Evolutionary conservation across 2,888 invertebrate species (phyloP), one percentile per base, ranked within the genome.

Genomic region (Dendrolimus houi): DNA sequence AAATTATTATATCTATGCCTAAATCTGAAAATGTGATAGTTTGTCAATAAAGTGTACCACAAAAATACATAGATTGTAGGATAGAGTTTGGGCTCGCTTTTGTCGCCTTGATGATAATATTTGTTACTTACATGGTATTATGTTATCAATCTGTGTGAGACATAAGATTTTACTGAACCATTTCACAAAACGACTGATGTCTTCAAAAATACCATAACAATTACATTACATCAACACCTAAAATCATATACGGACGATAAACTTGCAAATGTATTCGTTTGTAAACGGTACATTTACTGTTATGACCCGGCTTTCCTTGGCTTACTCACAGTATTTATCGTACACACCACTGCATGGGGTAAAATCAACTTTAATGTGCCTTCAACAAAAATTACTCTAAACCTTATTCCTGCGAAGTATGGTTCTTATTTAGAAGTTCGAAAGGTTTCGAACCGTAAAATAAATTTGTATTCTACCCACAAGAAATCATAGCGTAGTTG

Each of bases 201-300:
- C 29, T 47, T 47, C 47, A 59, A 54, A 41, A 47, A 58, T 57
- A 61, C 66, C 64, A 67, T 64, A 62, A 63, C 62, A 57, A 59
- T 58, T 64, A 59, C 68, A 67, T 64, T 68, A 71, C 66, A 60
- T 68, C 65, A 69, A 68, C 66, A 73, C 69, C 65, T 65, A 69
- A 70, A 71, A 74, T 77, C 68, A 70, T 74, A 74, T 72, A 70
- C 78, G 71, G 66, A 60, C 77, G 69, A 82, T 84, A 80, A 84
- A 82, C 59, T 71, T 72, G 71, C 74, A 77, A 79, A 83, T 83
- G 72, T 72, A 78, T 77, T 74, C 75, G 72, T 76, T 76, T 71
- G 69, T 71, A 73, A 75, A 74, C 77, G 83, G 75, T 70, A 81
- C 83, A 83, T 85, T 86, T 80, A 74, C 69, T 75, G 67, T 80